Percentiles rank a stretch among this genome's conserved stretches.
These are phyloP conservation scores for Boulengeromyrus knoepffleri DNA, from an alignment of 2,113 vertebrate species.

Conservation along the genomic window DNA sequence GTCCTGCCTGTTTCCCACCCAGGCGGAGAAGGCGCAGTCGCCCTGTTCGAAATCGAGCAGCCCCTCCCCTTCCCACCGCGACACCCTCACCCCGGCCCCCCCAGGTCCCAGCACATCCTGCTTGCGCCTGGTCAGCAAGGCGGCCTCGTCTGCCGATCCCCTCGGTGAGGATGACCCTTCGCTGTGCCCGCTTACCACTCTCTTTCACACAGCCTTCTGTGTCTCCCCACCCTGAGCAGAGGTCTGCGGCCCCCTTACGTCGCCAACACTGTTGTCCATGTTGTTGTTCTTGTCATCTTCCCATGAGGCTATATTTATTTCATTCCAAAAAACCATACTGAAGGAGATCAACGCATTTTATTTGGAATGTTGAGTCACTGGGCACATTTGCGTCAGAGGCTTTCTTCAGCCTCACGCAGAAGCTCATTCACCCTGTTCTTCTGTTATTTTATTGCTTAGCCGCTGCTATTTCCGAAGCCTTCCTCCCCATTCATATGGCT, in stretches of 20 bases:
- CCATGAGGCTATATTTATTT: not conserved
- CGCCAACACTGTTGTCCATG: not conserved
- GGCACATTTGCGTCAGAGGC: not conserved
- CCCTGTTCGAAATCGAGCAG: slow-evolving; percentile 64
- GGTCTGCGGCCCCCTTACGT: not conserved
- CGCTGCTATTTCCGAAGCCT: not conserved
- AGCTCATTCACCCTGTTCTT: not conserved
- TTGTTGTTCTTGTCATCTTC: not conserved
- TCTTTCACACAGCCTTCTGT: not conserved
- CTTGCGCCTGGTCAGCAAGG: slow-evolving; percentile 63
- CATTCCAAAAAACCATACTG: not conserved
- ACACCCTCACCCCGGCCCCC: slow-evolving; percentile 63
- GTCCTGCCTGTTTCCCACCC: not conserved
- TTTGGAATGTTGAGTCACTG: not conserved
- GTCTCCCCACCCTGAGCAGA: not conserved
- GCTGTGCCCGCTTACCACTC: not conserved
- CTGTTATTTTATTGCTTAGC: not conserved
- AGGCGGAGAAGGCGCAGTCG: slow-evolving; percentile 65
- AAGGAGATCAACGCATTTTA: not conserved
- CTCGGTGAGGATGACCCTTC: slow-evolving; percentile 58
- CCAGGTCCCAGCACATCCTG: slow-evolving; percentile 70
- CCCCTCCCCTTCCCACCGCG: slow-evolving; percentile 64
- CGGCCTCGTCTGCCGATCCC: slow-evolving; percentile 60
- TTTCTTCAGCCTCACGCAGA: not conserved
- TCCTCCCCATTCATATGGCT: not conserved